Conservation (phyloP, 1,140 invertebrate genomes). For the Drosophila persimilis region DNA sequence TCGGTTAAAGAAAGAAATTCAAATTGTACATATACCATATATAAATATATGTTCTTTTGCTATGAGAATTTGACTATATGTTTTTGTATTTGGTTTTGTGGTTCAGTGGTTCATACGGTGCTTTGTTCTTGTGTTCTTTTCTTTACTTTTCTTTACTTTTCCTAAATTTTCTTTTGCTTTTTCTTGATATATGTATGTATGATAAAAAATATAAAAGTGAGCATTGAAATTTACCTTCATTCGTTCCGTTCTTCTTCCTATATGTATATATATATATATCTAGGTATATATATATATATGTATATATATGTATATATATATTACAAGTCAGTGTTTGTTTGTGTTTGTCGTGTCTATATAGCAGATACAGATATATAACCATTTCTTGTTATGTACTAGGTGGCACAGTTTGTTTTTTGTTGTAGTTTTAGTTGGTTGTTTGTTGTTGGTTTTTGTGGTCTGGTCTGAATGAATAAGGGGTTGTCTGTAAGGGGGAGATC, state of each 20-base stretch:
- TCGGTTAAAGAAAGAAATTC: constrained; percentile 30
- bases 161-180: constrained; percentile 28
- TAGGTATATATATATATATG: constrained; percentile 38
- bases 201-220: constrained; percentile 80
- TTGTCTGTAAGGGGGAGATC: constrained; percentile 6
- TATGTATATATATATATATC: constrained; percentile 29
- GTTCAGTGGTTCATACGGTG: constrained; percentile 71
- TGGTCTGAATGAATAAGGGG: constrained; percentile 46
- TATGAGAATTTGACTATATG: constrained; percentile 29
- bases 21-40: constrained; percentile 44
- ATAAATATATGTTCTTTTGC: constrained; percentile 43
- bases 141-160: constrained; percentile 41
- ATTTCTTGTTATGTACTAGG: constrained; percentile 80
- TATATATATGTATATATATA: constrained; percentile 39
- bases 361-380: constrained; percentile 76
- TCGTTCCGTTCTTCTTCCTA: constrained; percentile 21
- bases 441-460: constrained; percentile 44
- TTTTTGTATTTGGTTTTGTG: constrained; percentile 28
- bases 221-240: constrained; percentile 57
- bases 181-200: constrained; percentile 66
- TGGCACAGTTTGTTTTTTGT: constrained; percentile 74
- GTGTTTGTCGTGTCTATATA: constrained; percentile 47
- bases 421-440: constrained; percentile 52
- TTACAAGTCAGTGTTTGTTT: constrained; percentile 58
- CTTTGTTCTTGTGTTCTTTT: constrained; percentile 47